Conservation (phyloP, 2,113 vertebrate genomes). For the Lota lota region DNA sequence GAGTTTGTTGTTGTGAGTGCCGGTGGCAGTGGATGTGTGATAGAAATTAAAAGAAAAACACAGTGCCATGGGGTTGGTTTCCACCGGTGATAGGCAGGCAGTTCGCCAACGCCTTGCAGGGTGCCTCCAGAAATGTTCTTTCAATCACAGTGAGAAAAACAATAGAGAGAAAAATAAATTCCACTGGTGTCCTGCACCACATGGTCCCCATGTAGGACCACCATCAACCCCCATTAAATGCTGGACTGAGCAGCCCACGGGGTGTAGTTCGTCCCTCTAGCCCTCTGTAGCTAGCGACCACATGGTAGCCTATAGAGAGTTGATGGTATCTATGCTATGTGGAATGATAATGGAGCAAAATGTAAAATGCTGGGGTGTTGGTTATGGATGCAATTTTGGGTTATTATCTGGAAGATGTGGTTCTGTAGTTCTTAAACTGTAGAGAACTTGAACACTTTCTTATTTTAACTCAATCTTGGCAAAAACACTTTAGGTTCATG, state of each 20-base stretch:
- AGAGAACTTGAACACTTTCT: too few species aligned
- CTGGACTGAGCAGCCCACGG: conserved; percentile 20
- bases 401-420: too few species aligned
- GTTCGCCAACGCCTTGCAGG: conserved; percentile 70
- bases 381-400: too few species aligned
- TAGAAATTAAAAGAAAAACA: conserved; percentile 17
- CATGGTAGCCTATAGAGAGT: too few species aligned
- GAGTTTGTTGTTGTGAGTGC: conserved; percentile 22
- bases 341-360: too few species aligned
- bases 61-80: conserved; percentile 35
- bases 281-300: too few species aligned
- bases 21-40: conserved; percentile 6
- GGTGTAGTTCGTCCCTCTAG: conserved; percentile 20
- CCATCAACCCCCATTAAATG: conserved; percentile 76
- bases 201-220: conserved; percentile 60
- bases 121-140: conserved; percentile 75
- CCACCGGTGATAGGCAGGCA: conserved; percentile 49
- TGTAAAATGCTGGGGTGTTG: too few species aligned
- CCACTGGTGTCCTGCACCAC: conserved; percentile 31
- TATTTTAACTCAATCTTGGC: too few species aligned
- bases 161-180: conserved; percentile 7
- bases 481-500: too few species aligned
- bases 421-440: too few species aligned
- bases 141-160: conserved; percentile 51
- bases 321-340: too few species aligned